Evolutionary conservation across 2,888 invertebrate genomes (phyloP).

Genomic region (Rhyacophila evoluta): DNA sequence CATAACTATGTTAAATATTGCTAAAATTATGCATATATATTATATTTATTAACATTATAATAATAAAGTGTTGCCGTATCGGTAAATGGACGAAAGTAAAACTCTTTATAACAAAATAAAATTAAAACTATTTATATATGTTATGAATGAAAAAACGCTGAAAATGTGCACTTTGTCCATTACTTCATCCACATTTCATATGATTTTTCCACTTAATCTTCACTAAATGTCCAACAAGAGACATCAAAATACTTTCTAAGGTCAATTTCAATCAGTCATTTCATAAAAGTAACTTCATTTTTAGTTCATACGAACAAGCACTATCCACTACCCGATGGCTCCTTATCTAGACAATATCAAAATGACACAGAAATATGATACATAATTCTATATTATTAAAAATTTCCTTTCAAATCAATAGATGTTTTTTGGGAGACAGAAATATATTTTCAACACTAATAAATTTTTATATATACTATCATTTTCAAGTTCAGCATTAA

Average conservation of each 20-base stretch:
- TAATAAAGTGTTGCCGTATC: not conserved
- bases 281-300: not conserved
- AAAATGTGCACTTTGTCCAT: not conserved
- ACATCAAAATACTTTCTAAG: not conserved
- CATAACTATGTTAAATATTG: constrained; percentile 37
- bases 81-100: constrained; percentile 13
- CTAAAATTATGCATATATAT: constrained; percentile 29
- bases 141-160: not conserved
- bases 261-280: not conserved
- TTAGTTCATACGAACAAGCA: not conserved
- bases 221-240: not conserved
- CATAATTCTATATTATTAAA: no score
- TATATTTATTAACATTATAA: not conserved
- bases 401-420: no score
- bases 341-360: no score
- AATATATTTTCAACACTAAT: no score
- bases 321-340: not conserved
- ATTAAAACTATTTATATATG: not conserved
- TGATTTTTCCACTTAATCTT: not conserved
- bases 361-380: no score
- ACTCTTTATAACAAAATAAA: constrained; percentile 11
- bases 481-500: no score
- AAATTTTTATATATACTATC: no score
- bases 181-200: not conserved
- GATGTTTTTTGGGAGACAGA: no score